A percentile compares a stretch with the other conserved stretches of the same genome.
phyloP scores from a whole-genome alignment of 1,140 invertebrate genomes.

The Diprion similis region DNA sequence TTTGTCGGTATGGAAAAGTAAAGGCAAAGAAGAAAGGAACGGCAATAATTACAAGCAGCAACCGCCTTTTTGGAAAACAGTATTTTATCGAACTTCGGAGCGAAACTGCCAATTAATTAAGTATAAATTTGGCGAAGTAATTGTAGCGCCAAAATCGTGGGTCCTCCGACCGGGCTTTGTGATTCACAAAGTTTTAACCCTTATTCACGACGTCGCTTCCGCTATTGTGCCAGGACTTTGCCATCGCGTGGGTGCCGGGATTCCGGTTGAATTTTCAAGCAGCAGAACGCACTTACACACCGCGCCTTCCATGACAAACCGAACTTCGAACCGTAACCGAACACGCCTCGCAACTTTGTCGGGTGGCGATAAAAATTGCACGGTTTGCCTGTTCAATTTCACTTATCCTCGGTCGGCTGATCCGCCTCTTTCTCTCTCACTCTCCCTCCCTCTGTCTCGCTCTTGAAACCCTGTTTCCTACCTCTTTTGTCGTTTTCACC shows the following conservation, averaged over 20 bases:
- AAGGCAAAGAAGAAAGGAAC: not conserved
- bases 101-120: too few species aligned
- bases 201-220: too few species aligned
- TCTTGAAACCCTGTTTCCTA: not conserved
- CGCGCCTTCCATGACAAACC: not conserved
- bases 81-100: too few species aligned
- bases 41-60: too few species aligned
- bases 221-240: too few species aligned
- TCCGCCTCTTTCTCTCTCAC: not conserved
- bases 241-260: too few species aligned
- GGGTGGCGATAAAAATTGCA: constrained; percentile 5
- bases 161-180: too few species aligned
- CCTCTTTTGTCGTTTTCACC: not conserved
- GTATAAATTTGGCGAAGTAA: too few species aligned
- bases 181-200: too few species aligned
- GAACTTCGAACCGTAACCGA: not conserved
- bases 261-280: not conserved
- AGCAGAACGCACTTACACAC: not conserved
- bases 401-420: not conserved
- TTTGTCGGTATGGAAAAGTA: not conserved
- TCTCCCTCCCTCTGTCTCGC: not conserved
- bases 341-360: constrained; percentile 2
- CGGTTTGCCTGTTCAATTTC: constrained; percentile 6
- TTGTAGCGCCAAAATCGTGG: too few species aligned
- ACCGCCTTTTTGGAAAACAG: too few species aligned